phyloP scores from a whole-genome alignment of 2,797 vertebrate genomes.

The Discoglossus pictus region DNA sequence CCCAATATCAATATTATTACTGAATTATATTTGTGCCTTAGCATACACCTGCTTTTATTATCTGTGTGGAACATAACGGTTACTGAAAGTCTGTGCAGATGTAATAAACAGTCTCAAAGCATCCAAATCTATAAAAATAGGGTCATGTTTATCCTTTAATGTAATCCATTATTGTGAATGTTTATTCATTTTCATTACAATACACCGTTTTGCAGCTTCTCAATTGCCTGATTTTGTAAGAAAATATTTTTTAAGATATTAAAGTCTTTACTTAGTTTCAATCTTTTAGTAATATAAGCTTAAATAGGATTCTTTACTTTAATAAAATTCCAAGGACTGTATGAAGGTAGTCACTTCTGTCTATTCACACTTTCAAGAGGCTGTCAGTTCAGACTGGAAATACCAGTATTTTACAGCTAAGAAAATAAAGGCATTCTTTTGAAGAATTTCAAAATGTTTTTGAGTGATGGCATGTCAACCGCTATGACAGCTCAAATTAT shows the following conservation, averaged over 20 bases:
- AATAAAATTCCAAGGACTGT: slow-evolving; percentile 16
- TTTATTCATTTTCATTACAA: too few relatives aligned
- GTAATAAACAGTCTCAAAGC: neutral
- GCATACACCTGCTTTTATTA: neutral
- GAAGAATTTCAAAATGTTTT: slow-evolving; percentile 39
- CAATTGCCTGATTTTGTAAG: too few relatives aligned
- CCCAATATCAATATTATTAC: slow-evolving; percentile 15
- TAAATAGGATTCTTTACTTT: slow-evolving; percentile 4
- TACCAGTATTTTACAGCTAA: slow-evolving; percentile 46
- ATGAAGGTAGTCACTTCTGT: slow-evolving; percentile 15
- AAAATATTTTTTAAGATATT: too few relatives aligned
- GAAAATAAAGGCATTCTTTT: slow-evolving; percentile 40
- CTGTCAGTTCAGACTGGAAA: slow-evolving; percentile 42
- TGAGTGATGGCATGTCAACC: slow-evolving; percentile 46
- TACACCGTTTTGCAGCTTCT: too few relatives aligned
- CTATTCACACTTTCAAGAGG: slow-evolving; percentile 29
- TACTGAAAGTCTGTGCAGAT: neutral
- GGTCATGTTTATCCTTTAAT: too few relatives aligned
- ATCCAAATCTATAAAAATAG: too few relatives aligned
- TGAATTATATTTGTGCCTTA: slow-evolving; percentile 3
- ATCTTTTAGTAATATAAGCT: neutral
- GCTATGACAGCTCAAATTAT: slow-evolving; percentile 43
- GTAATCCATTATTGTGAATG: too few relatives aligned
- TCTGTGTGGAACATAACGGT: neutral
- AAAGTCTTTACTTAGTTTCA: too few relatives aligned